These are phyloP conservation scores for Melipona bicolor DNA, from an alignment of 2,888 invertebrate genomes.

Conservation along the genomic window DNA sequence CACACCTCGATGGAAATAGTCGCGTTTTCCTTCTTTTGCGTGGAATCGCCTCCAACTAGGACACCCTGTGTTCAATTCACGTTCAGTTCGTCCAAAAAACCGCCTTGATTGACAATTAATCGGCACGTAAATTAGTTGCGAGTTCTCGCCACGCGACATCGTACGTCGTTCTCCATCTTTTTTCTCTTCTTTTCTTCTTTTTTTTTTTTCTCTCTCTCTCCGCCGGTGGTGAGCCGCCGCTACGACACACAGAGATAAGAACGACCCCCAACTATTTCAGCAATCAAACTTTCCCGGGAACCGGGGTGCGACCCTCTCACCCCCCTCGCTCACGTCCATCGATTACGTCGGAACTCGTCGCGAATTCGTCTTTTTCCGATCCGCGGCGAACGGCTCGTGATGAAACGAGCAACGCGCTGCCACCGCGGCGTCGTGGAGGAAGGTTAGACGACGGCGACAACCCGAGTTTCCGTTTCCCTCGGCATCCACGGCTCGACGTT, in stretches of 20 bases:
- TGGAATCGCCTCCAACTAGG: no score
- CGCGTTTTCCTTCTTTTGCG: no score
- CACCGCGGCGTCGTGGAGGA: no score
- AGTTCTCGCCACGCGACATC: constrained; percentile 71
- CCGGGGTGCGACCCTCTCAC: constrained; percentile 1
- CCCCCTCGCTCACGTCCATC: no score
- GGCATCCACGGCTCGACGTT: constrained; percentile 12
- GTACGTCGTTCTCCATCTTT: constrained; percentile 16
- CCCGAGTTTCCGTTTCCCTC: neutral
- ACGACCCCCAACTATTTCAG: constrained; percentile 80
- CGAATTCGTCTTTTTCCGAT: neutral
- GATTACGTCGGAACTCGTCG: no score
- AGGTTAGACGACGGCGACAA: neutral
- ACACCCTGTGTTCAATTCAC: constrained; percentile 23
- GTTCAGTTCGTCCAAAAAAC: constrained; percentile 81
- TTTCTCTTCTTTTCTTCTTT: neutral
- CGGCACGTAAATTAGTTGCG: constrained; percentile 82
- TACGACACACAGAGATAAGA: constrained; percentile 75
- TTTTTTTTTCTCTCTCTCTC: constrained; percentile 29
- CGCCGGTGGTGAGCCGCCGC: constrained; percentile 40
- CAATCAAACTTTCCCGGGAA: constrained; percentile 81
- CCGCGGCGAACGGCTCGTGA: constrained; percentile 32
- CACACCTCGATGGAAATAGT: no score
- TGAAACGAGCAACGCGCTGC: constrained; percentile 21
- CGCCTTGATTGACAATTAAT: constrained; percentile 83